Base-by-base conservation (phyloP, 2,113 vertebrate genomes). In the Prietella phreatophila region DNA sequence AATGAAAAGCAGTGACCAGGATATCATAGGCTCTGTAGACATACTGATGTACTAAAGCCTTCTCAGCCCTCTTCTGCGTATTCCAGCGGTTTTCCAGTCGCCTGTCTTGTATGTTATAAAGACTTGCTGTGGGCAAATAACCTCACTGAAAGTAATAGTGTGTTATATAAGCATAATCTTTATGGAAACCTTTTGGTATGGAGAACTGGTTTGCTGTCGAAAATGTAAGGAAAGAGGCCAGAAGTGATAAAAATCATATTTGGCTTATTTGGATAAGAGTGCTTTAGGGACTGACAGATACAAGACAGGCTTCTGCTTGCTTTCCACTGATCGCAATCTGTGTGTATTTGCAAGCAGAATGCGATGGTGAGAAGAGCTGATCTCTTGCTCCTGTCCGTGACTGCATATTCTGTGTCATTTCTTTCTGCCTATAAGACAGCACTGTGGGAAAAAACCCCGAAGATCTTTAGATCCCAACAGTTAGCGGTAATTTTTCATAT, bases 301-400 rank as follows among this genome's bases (percentile, higher is more conserved):
- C 39, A 14, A 78, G 55, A 67, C 84, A 90, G 73, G 89, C 73
- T 61, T 80, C 80, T 86, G 82, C 85, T 80, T 84, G 87, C 76
- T n/a, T 65, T 63, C 20, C 25, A 63, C 86, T 36, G 87, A 88
- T 73, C 30, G 15, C 61, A 27, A 86, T 87, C 89, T 82, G 86
- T 53, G 50, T 60, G 69, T 65, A 22, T 88, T 78, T 69, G 71
- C 30, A 67, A 42, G 60, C 47, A 30, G 36, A 78, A 50, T 7
- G 1, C 53, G 60, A 80, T 19, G 76, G 36, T 1, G 17, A 63
- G 30, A 75, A 11, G 13, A 42, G 25, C 14, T 47, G 67, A 58
- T 67, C 25, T 86, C 9, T 17, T 63, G 6, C 84, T n/a, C 22
- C 1, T 22, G 20, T 67, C 8, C 61, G n/a, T 42, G 14, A 71